These are phyloP conservation scores for Microplitis demolitor DNA, from an alignment of 1,140 invertebrate genomes.

Conservation along the genomic window DNA sequence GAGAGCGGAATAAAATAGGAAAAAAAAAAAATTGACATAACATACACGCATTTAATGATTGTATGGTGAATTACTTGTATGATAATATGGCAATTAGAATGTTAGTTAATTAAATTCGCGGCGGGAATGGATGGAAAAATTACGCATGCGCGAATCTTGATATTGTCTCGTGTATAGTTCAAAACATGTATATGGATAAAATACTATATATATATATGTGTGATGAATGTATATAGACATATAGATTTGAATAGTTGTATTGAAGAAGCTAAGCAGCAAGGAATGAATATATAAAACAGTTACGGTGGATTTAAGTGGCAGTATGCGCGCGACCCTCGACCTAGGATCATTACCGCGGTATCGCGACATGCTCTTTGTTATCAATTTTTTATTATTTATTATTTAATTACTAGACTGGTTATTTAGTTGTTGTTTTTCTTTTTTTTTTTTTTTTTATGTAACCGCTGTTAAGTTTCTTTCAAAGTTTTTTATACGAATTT, in stretches of 20 bases:
- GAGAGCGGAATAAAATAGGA: background rate
- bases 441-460: background rate
- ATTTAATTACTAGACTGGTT: background rate
- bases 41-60: background rate
- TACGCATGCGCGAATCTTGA: slow-evolving; percentile 24
- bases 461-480: background rate
- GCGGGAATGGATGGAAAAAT: background rate
- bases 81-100: background rate
- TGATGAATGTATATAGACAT: too few relatives aligned
- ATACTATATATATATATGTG: too few relatives aligned
- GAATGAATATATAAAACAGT: slow-evolving; percentile 3
- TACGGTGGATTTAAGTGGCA: slow-evolving; percentile 29
- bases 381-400: background rate
- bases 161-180: background rate
- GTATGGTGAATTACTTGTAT: background rate
- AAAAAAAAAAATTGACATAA: background rate
- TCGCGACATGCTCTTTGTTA: background rate
- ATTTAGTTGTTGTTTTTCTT: background rate
- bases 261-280: too few relatives aligned
- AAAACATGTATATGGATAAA: too few relatives aligned
- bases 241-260: too few relatives aligned
- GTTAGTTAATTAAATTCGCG: background rate
- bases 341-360: slow-evolving; percentile 12
- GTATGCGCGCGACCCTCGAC: slow-evolving; percentile 39
- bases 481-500: background rate